Base-by-base conservation (phyloP, 1,140 invertebrate genomes). In the Drosophila setifemur region DNA sequence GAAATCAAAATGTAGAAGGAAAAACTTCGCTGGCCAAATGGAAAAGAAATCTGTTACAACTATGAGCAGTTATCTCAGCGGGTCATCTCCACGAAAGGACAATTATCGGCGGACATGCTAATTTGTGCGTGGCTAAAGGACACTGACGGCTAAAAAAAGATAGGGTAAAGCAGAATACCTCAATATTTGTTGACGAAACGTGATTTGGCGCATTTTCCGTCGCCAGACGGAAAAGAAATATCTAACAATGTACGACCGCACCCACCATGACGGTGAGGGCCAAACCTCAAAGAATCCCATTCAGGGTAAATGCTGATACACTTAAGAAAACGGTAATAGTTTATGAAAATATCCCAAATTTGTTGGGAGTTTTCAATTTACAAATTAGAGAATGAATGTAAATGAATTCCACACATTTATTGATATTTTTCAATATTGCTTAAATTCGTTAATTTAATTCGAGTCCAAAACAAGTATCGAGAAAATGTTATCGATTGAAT, bases 81-180 rank as follows among this genome's bases (percentile, higher is more conserved):
- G 87, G 88, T 88, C 87, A 89, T 89, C 87, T 85, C 69, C 87
- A 87, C 87, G 82, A 72, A 89, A 72, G 64, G 67, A 89, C 88
- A 89, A 89, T 89, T 85, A 88, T 89, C 70, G 69, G 37, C 60
- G 88, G 79, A 89, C 87, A 87, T 89, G 87, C 87, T 89, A 89
- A 89, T 89, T 79, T 86, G 79, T 85, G 81, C 72, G 76, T 83
- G 64, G 58, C n/a, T 26, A 4, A 18, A 12, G 28, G 21, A 54
- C 54, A 19, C 54, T 39, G 16, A 18, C 37, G 14, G 19, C 4
- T 9, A 23, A 60, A 50, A 29, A 61, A 61, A 44, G 50, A 61
- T 37, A 45, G 68, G 70, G 54, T 73, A 89, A 89, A 89, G 82
- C 87, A 89, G 76, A 89, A 89, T 89, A 74, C 75, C 83, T 89